A percentile compares a stretch with the other conserved stretches of the same genome.
Evolutionary conservation across 2,113 vertebrate genomes (phyloP).

Genomic region (Plestiodon gilberti): DNA sequence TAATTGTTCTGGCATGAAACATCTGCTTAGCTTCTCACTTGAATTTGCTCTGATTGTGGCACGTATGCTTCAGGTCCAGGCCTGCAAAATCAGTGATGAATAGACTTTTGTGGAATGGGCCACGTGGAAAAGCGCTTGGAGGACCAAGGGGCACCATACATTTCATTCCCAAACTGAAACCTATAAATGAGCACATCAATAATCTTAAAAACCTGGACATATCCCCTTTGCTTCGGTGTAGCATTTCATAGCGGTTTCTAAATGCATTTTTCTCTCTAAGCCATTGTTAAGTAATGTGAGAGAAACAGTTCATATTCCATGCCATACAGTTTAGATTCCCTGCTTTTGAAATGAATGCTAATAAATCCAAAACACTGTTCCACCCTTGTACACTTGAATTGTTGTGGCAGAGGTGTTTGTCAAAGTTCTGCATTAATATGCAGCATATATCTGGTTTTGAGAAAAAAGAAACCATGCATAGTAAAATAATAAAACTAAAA

Average conservation of each 20-base stretch:
- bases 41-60: too few species aligned
- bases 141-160: not conserved
- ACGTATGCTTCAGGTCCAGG: not conserved
- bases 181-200: not conserved
- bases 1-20: not conserved
- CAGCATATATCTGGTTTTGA: not conserved
- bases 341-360: constrained; percentile 24
- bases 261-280: not conserved
- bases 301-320: not conserved
- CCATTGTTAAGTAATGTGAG: constrained; percentile 1
- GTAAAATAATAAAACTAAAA: not conserved
- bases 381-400: constrained; percentile 4
- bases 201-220: not conserved
- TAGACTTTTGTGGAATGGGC: not conserved
- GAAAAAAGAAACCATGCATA: not conserved
- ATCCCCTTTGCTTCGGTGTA: not conserved
- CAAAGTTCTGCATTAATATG: not conserved
- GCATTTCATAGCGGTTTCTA: constrained; percentile 13
- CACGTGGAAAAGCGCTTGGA: not conserved
- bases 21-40: too few species aligned
- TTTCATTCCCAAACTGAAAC: constrained; percentile 17
- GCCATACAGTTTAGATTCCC: not conserved
- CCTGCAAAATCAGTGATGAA: not conserved
- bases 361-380: constrained; percentile 16
- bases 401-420: constrained; percentile 11